Evolutionary conservation across 2,797 vertebrate species (phyloP).

Genomic region (Lithobates sylvaticus): DNA sequence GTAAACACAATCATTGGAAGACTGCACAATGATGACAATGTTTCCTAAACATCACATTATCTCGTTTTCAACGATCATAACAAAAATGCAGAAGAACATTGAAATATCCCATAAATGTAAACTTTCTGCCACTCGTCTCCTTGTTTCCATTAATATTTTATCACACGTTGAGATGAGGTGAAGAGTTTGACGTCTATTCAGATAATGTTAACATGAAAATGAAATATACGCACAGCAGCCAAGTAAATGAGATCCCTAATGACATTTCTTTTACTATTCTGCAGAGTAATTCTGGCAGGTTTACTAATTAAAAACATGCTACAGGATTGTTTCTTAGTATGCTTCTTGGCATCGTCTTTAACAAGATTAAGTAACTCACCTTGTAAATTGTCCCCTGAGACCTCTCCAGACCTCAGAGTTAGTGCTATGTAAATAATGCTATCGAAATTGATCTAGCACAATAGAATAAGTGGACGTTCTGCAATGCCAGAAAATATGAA

Average conservation of each 20-base stretch:
- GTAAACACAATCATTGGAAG: background rate
- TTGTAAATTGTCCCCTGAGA: conserved; percentile 30
- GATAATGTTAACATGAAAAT: conserved; percentile 25
- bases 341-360: conserved; percentile 24
- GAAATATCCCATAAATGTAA: background rate
- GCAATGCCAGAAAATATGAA: conserved; percentile 9
- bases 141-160: conserved; percentile 22
- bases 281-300: conserved; percentile 32
- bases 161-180: background rate
- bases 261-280: conserved; percentile 38
- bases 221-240: conserved; percentile 33
- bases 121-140: background rate
- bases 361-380: conserved; percentile 45
- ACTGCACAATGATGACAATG: background rate
- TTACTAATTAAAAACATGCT: conserved; percentile 53
- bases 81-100: background rate
- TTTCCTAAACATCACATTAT: background rate
- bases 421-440: conserved; percentile 31
- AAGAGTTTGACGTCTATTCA: background rate
- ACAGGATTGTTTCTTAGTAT: conserved; percentile 4
- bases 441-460: conserved; percentile 1
- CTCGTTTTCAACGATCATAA: background rate
- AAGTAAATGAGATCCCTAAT: conserved; percentile 38
- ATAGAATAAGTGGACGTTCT: background rate
- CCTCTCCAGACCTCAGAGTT: background rate